phyloP scores from a whole-genome alignment of 2,113 vertebrate genomes.

The Tyrannus savana region DNA sequence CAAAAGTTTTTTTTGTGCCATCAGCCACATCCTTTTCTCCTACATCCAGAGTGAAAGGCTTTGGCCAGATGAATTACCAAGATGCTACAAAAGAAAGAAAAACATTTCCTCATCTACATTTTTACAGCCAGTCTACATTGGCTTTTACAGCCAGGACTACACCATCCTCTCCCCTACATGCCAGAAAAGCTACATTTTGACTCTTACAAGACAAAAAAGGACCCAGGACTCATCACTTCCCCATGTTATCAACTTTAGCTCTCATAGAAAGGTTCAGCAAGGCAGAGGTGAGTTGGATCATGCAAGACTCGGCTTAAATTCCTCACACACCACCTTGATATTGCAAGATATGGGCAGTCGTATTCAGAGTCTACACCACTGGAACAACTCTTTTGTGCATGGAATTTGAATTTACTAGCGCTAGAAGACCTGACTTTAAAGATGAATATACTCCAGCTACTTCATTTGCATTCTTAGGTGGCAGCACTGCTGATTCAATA shows the following conservation, averaged over 20 bases:
- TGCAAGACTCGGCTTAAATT: neutral
- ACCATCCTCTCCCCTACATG: rapidly evolving
- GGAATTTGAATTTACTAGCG: neutral
- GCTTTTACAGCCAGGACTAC: neutral
- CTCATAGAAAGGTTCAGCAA: neutral
- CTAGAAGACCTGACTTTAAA: neutral
- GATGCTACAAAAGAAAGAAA: neutral
- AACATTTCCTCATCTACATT: neutral
- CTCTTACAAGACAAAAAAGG: neutral
- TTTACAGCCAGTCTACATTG: neutral
- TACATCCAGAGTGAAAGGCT: neutral
- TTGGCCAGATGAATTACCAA: neutral
- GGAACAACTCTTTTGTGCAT: neutral
- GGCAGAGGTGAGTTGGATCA: neutral
- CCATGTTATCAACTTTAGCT: neutral
- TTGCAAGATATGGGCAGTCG: neutral
- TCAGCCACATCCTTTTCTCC: neutral
- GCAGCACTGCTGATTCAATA: neutral
- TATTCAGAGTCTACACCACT: neutral
- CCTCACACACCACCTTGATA: neutral
- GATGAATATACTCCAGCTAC: neutral
- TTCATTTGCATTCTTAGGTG: neutral
- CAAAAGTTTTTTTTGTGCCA: neutral
- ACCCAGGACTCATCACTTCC: neutral
- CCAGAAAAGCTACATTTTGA: neutral